Base-by-base conservation (phyloP, 2,888 invertebrate genomes). In the Tipula lateralis region DNA sequence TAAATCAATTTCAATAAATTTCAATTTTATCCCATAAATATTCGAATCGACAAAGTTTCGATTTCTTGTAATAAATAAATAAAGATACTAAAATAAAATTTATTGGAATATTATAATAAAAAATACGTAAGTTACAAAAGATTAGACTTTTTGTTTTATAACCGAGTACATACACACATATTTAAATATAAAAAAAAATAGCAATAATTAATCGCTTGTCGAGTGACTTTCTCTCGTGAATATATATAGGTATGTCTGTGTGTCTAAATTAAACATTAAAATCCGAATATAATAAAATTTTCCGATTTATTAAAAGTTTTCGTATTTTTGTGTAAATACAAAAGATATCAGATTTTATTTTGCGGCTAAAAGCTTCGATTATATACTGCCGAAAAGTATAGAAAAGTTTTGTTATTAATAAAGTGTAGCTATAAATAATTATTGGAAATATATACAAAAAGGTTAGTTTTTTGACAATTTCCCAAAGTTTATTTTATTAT, bases 41-140 rank as follows among this genome's bases (percentile, higher is more conserved):
- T 50, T 50, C 44, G 44, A 19, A 50, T 50, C 44, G 44, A 16
- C 16, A 50, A 50, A 50, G 44, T 44, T 44, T 44, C n/a, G 12
- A 2, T 44, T 50, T 50, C 5, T 16, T 50, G 16, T 16, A 50
- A 50, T 50, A 50, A 50, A 50, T 50, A 50, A 50, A 50, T 16
- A 50, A 50, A 50, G 44, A 50, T 50, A 50, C n/a, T 50, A 50
- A 50, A 50, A 50, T 50, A 50, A 50, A 50, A 50, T 50, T 50
- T 50, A 50, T 50, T 16, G 44, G 44, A 50, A 50, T 50, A 50
- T 50, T 6, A 50, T 50, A 50, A 16, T 50, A 50, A 50, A 50
- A 50, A 50, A 16, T 16, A 50, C n/a, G n/a, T n/a, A 50, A 50
- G 44, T 39, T 39, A 39, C 16, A 16, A 5, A 50, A 50, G 44